phyloP scores from a whole-genome alignment of 2,797 vertebrate genomes.

The Labroides dimidiatus region DNA sequence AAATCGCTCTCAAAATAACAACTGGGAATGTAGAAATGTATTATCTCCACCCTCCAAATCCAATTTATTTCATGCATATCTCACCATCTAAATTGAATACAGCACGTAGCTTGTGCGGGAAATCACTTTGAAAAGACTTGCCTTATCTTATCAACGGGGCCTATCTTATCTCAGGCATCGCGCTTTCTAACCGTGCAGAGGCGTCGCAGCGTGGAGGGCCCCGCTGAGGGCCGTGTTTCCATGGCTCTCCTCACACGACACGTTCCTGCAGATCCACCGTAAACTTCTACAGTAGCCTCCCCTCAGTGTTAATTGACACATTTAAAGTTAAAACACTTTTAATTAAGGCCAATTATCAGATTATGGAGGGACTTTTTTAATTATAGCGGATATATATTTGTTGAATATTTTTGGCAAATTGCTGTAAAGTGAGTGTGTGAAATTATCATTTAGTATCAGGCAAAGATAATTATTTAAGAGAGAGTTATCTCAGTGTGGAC shows the following conservation, averaged over 20 bases:
- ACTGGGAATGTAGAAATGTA: conserved; percentile 67
- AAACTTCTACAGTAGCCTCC: conserved; percentile 65
- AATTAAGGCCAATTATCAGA: conserved; percentile 82
- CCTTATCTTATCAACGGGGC: conserved; percentile 80
- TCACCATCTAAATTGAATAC: conserved; percentile 86
- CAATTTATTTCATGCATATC: conserved; percentile 84
- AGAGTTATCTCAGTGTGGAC: conserved; percentile 72
- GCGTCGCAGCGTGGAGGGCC: conserved; percentile 46
- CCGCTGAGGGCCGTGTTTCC: conserved; percentile 51
- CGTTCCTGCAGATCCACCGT: conserved; percentile 29
- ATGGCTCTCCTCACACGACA: conserved; percentile 36
- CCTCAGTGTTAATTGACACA: conserved; percentile 74
- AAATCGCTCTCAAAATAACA: conserved; percentile 77
- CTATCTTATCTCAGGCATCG: conserved; percentile 82
- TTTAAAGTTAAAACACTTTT: conserved; percentile 76
- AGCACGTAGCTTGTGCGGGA: conserved; percentile 73
- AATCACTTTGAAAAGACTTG: conserved; percentile 80
- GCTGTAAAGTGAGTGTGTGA: conserved; percentile 67
- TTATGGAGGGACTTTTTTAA: conserved; percentile 76
- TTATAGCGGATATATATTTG: conserved; percentile 67
- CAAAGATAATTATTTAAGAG: conserved; percentile 66
- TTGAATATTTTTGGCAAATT: conserved; percentile 66
- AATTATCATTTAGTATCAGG: conserved; percentile 54
- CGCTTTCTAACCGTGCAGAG: conserved; percentile 73
- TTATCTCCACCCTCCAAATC: conserved; percentile 78